Percentiles rank a stretch among this genome's conserved stretches.
Evolutionary conservation across 2,113 vertebrate genomes (phyloP).

Genomic region (Boulengeromyrus knoepffleri): DNA sequence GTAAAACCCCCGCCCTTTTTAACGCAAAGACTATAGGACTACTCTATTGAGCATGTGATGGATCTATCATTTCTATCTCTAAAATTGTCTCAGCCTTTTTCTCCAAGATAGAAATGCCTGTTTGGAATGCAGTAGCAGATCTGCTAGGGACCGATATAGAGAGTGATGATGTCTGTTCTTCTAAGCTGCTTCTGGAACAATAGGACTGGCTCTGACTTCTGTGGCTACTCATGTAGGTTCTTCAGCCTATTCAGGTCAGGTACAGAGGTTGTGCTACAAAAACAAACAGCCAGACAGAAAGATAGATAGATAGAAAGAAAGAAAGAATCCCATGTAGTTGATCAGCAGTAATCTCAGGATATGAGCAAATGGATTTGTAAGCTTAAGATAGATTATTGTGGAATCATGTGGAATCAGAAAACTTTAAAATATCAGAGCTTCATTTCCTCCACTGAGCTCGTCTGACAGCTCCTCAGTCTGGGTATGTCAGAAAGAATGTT

Average conservation of each 20-base stretch:
- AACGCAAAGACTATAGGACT: not conserved
- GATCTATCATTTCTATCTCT: not conserved
- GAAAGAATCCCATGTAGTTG: not conserved
- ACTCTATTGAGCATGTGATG: not conserved
- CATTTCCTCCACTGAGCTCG: not conserved
- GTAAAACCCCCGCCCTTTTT: not conserved
- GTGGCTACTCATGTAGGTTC: not conserved
- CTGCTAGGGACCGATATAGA: not conserved
- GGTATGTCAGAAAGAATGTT: not conserved
- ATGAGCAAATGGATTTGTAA: not conserved
- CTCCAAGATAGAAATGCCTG: not conserved
- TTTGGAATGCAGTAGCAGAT: not conserved
- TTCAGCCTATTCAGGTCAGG: not conserved
- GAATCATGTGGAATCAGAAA: not conserved
- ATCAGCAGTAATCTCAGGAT: not conserved
- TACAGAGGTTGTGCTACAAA: not conserved
- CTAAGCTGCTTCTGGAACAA: not conserved
- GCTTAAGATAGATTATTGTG: not conserved
- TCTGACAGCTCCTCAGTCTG: not conserved
- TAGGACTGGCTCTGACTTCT: not conserved
- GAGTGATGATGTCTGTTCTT: not conserved
- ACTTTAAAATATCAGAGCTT: not conserved
- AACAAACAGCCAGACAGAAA: not conserved
- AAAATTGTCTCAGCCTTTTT: not conserved
- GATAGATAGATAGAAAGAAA: too few species aligned